Conservation (phyloP, 2,797 vertebrate species). For the Urophycis tenuis region DNA sequence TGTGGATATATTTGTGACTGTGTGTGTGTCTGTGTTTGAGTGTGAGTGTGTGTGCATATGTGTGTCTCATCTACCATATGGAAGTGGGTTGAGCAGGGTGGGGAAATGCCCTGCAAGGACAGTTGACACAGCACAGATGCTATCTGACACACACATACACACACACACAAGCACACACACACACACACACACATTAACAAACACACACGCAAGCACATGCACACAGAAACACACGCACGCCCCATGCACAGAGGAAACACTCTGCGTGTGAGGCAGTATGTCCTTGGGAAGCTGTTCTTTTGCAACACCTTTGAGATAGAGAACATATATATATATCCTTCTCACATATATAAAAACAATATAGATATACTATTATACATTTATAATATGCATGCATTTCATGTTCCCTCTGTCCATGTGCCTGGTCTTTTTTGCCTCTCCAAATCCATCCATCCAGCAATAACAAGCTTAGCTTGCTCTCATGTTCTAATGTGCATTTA, state of each 20-base stretch:
- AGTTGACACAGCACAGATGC: conserved; percentile 13
- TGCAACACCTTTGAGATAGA: conserved; percentile 32
- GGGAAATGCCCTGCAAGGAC: conserved; percentile 9
- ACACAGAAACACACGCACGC: neutral
- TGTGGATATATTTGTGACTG: neutral
- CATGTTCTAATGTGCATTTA: neutral
- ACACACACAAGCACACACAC: conserved; percentile 2
- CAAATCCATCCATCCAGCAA: neutral
- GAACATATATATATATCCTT: neutral
- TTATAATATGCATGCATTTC: neutral
- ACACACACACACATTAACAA: neutral
- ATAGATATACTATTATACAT: neutral
- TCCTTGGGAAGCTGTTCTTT: conserved; percentile 52
- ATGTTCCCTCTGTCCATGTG: neutral
- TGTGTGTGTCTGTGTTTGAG: neutral
- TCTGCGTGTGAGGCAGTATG: conserved; percentile 25
- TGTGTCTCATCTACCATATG: conserved; percentile 40
- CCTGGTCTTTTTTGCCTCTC: neutral
- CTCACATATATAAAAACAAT: neutral
- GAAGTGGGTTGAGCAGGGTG: conserved; percentile 5
- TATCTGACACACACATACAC: neutral
- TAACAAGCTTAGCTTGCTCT: neutral
- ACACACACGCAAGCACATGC: neutral
- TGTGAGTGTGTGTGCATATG: neutral
- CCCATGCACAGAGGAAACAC: conserved; percentile 1